Evolutionary conservation across 2,797 vertebrate genomes (phyloP).

Genomic region (Megaceryle alcyon): DNA sequence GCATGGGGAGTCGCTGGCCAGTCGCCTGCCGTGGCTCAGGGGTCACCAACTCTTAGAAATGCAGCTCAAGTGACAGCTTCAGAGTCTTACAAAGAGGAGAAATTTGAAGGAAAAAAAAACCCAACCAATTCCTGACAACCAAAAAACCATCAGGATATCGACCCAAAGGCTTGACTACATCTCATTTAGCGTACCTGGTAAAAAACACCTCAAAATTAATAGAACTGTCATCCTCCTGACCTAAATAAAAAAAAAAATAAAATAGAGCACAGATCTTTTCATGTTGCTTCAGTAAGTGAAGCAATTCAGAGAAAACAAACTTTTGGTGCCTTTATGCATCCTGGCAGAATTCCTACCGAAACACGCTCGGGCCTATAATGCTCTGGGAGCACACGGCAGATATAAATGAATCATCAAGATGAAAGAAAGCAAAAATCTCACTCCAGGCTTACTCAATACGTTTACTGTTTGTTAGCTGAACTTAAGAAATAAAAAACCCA

Average conservation of each 20-base stretch:
- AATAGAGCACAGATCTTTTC: not conserved
- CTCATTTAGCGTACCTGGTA: constrained; percentile 12
- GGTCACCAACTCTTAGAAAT: not conserved
- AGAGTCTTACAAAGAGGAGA: not conserved
- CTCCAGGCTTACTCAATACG: not conserved
- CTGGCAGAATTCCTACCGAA: not conserved
- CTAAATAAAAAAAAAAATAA: constrained; percentile 34
- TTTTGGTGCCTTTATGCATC: not conserved
- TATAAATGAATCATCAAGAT: not conserved
- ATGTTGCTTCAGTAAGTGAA: not conserved
- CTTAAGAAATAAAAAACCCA: not conserved
- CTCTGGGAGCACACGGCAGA: constrained; percentile 10
- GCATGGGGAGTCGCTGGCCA: not conserved
- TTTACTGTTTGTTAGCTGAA: not conserved
- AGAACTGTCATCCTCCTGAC: constrained; percentile 56
- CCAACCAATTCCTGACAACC: not conserved
- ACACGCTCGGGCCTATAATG: not conserved
- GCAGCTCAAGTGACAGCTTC: not conserved
- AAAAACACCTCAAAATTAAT: constrained; percentile 26
- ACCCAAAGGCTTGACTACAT: not conserved
- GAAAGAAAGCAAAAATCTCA: constrained; percentile 24
- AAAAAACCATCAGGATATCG: not conserved
- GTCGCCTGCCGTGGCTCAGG: not conserved
- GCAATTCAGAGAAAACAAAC: constrained; percentile 27
- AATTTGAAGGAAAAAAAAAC: not conserved